phyloP scores from a whole-genome alignment of 2,888 invertebrate genomes.

The Drosophila kanekoi region DNA sequence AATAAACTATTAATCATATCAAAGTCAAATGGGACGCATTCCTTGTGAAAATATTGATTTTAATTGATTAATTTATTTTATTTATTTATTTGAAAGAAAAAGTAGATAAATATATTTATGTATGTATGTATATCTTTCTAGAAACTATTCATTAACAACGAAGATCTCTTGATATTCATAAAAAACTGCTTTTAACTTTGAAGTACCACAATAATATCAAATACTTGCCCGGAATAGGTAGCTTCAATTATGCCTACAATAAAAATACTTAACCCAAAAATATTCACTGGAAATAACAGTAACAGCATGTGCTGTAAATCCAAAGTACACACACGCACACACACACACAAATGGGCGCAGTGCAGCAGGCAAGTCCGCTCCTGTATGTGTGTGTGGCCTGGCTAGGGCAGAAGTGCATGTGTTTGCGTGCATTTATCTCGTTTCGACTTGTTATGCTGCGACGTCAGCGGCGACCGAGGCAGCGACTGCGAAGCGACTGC shows the following conservation, averaged over 20 bases:
- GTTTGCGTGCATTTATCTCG: slow-evolving; percentile 65
- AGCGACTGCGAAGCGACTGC: slow-evolving; percentile 26
- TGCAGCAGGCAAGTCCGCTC: slow-evolving; percentile 29
- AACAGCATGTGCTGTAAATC: slow-evolving; percentile 1
- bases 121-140: too few relatives aligned
- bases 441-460: slow-evolving; percentile 67
- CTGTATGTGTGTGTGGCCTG: slow-evolving; percentile 24
- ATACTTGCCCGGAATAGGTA: too few relatives aligned
- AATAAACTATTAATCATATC: too few relatives aligned
- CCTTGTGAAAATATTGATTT: too few relatives aligned
- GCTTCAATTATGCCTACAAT: slow-evolving; percentile 2
- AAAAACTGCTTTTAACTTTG: too few relatives aligned
- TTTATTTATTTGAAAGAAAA: too few relatives aligned
- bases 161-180: too few relatives aligned
- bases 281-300: slow-evolving; percentile 12
- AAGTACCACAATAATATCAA: too few relatives aligned
- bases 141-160: too few relatives aligned
- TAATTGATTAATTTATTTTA: too few relatives aligned
- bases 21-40: too few relatives aligned
- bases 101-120: too few relatives aligned
- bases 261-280: neutral
- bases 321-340: slow-evolving; percentile 2
- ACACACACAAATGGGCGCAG: slow-evolving; percentile 17
- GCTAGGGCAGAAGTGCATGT: slow-evolving; percentile 40
- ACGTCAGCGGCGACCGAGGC: slow-evolving; percentile 27